Evolutionary conservation across 2,797 vertebrate genomes (phyloP), one percentile per base, ranked within the genome.

Genomic region (Apogon talboti): DNA sequence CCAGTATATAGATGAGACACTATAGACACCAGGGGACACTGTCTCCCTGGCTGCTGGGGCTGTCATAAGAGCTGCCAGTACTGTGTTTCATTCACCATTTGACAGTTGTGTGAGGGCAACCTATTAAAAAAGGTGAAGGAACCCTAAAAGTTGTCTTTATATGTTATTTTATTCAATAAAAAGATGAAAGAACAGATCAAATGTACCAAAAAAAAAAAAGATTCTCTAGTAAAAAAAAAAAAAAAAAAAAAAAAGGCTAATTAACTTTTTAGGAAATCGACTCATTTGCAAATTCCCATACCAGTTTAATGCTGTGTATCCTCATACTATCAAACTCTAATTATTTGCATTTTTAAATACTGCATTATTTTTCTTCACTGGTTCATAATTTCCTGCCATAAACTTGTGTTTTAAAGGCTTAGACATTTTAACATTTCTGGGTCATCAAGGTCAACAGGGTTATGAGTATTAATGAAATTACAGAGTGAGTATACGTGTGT

Each of bases 21-120:
- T 79, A 47, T 72, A 87, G 80, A 92, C 93, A 94, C 82, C 90
- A 94, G 93, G 92, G 93, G 93, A 92, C 92, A 93, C 92, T 94
- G 89, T 93, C 87, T 86, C 87, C 90, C 89, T 84, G 82, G 83
- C 56, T 85, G 87, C 85, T 77, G 48, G 59, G 78, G 19, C 52
- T 57, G 70, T 76, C 70, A 71, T 24, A 46, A 35, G 59, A 77
- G 19, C 52, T 57, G 70, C 75, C 70, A 71, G 30, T 48, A 35
- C 48, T 49, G 11, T 35, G 61, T 76, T 52, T 68, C 50, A 58
- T 56, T 76, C 66, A 71, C 11, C 41, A 54, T 46, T 3, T 52
- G 59, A 42, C 33, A 48, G 8, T 15, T 33, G 11, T 62, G 40
- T 65, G 35, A 71, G 2, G 2, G 56, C 50, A 49, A 44, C 13